Percentiles rank a stretch among this genome's conserved stretches.
Conservation (phyloP, 2,888 invertebrate genomes). For the Rhagophthalmus giganteus region DNA sequence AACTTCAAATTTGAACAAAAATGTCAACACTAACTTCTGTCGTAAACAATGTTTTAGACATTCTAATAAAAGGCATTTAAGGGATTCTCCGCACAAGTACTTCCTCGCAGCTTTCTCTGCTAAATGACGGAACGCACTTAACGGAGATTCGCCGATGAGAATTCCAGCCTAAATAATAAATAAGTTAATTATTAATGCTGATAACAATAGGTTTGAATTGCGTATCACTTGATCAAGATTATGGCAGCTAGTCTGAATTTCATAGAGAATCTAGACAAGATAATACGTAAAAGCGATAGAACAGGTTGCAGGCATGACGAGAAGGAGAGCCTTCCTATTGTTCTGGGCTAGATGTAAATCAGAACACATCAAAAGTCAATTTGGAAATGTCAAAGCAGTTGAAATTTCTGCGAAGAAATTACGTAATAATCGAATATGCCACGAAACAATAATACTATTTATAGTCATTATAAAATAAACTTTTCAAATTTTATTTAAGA, state of each 20-base stretch:
- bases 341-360: conserved; percentile 40
- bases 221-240: conserved; percentile 23
- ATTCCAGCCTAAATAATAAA: conserved; percentile 9
- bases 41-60: too few relatives aligned
- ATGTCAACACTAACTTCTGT: too few relatives aligned
- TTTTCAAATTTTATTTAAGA: too few relatives aligned
- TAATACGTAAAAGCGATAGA: conserved; percentile 20
- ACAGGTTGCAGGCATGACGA: conserved; percentile 25
- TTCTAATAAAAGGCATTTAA: too few relatives aligned
- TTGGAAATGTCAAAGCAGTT: conserved; percentile 39
- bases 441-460: too few relatives aligned
- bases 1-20: too few relatives aligned
- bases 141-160: conserved; percentile 4
- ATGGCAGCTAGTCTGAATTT: conserved; percentile 13
- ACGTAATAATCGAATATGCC: conserved; percentile 33
- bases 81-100: too few relatives aligned
- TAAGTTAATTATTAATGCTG: conserved; percentile 14
- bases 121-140: too few relatives aligned
- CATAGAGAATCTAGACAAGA: conserved; percentile 20
- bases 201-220: conserved; percentile 20
- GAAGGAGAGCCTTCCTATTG: conserved; percentile 31
- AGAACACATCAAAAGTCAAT: conserved; percentile 41
- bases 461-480: too few relatives aligned
- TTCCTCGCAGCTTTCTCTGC: too few relatives aligned
- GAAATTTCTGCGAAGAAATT: conserved; percentile 36